Evolutionary conservation across 2,888 invertebrate species (phyloP).

Genomic region (Seira ritae): DNA sequence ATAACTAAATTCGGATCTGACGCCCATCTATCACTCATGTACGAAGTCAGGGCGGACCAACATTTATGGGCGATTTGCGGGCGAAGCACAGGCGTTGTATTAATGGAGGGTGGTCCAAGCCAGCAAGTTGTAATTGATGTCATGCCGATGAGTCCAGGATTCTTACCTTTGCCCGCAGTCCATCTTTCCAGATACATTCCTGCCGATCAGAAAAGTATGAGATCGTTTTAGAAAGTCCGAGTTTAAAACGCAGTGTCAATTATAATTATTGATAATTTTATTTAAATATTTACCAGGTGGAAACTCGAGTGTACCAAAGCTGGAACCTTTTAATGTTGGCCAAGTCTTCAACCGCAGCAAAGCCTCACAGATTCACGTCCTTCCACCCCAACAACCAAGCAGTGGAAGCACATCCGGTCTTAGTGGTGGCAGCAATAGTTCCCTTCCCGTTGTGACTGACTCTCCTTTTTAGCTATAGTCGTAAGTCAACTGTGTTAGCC

Average conservation of each 20-base stretch:
- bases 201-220: constrained; percentile 76
- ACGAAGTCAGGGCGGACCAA: constrained; percentile 94
- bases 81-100: constrained; percentile 87
- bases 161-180: constrained; percentile 90
- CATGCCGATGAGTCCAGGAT: constrained; percentile 94
- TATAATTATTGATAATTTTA: too few species aligned
- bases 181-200: constrained; percentile 93
- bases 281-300: too few species aligned
- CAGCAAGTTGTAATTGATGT: constrained; percentile 89
- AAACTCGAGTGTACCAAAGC: constrained; percentile 78
- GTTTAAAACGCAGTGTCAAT: too few species aligned
- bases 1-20: constrained; percentile 75
- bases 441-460: constrained; percentile 48
- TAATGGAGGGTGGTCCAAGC: constrained; percentile 81
- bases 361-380: constrained; percentile 92
- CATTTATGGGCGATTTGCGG: constrained; percentile 96
- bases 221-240: not conserved
- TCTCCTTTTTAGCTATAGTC: constrained; percentile 40
- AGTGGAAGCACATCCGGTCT: constrained; percentile 55
- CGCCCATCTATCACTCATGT: constrained; percentile 84
- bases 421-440: constrained; percentile 58
- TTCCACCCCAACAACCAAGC: constrained; percentile 77
- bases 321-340: constrained; percentile 92
- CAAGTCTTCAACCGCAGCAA: constrained; percentile 96
- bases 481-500: not conserved